phyloP scores from a whole-genome alignment of 2,797 vertebrate genomes.

The Rhynchonycteris naso region DNA sequence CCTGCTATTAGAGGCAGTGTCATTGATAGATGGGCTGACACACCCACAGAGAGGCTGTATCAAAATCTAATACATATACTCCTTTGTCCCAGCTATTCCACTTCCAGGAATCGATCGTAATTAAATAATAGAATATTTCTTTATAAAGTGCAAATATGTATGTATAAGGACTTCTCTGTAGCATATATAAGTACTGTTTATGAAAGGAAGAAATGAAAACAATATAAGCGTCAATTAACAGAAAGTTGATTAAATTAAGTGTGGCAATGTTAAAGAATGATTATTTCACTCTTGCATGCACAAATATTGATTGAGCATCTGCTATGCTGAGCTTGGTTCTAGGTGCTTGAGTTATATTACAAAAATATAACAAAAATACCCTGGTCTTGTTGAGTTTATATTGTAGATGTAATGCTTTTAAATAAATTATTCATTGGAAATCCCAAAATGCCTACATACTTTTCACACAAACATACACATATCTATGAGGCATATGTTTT shows the following conservation, averaged over 20 bases:
- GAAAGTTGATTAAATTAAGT: slow-evolving; percentile 17
- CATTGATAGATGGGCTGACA: background rate
- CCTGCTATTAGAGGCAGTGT: background rate
- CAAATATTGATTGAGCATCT: background rate
- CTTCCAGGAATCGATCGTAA: background rate
- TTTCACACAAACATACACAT: background rate
- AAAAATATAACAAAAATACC: background rate
- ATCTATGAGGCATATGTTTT: background rate
- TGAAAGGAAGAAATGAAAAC: slow-evolving; percentile 8
- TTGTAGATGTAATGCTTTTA: background rate
- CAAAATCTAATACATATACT: background rate
- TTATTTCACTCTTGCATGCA: background rate
- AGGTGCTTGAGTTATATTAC: background rate
- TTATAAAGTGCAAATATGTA: slow-evolving; percentile 6
- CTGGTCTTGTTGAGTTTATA: background rate
- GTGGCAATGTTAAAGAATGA: slow-evolving; percentile 10
- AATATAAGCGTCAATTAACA: background rate
- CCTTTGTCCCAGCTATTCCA: slow-evolving; percentile 7
- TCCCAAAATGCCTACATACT: background rate
- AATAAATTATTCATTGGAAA: slow-evolving; percentile 36
- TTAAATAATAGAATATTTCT: slow-evolving; percentile 37
- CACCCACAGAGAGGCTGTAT: background rate
- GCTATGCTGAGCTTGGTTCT: background rate
- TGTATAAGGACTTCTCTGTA: background rate
- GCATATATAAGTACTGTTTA: background rate